Evolutionary conservation across 2,797 vertebrate species (phyloP).

Genomic region (Lateolabrax maculatus): DNA sequence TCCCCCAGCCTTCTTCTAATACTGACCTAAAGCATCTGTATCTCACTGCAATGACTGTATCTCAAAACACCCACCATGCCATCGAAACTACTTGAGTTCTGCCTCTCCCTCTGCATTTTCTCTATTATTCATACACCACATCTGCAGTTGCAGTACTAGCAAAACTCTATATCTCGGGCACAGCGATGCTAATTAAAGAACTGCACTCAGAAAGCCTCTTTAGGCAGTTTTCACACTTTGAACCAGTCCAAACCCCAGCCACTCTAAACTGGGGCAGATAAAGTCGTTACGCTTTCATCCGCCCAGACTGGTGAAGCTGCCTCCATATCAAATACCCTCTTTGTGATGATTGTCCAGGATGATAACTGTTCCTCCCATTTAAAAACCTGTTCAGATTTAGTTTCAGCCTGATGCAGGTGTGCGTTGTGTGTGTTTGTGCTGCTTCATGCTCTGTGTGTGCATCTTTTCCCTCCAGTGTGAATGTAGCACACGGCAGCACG

Average conservation of each 20-base stretch:
- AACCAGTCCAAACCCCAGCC: conserved; percentile 19
- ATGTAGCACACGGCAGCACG: conserved; percentile 38
- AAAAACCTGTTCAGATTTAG: background rate
- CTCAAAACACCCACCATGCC: background rate
- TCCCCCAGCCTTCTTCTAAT: background rate
- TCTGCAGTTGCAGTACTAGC: conserved; percentile 44
- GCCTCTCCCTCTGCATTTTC: conserved; percentile 36
- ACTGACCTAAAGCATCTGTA: background rate
- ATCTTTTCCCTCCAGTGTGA: conserved; percentile 25
- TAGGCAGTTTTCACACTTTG: conserved; percentile 46
- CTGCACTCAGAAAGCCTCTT: conserved; percentile 45
- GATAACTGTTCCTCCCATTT: background rate
- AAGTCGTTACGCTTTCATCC: background rate
- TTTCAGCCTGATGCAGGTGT: conserved; percentile 33
- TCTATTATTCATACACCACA: conserved; percentile 42
- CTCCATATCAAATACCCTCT: background rate
- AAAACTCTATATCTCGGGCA: conserved; percentile 8
- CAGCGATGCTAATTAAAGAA: conserved; percentile 54
- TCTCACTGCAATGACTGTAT: conserved; percentile 1
- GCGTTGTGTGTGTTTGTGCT: conserved; percentile 10
- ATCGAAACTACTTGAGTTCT: conserved; percentile 5
- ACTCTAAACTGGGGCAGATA: conserved; percentile 39
- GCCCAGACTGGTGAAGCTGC: background rate
- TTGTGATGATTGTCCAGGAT: conserved; percentile 4
- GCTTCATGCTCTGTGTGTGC: background rate